A percentile compares a stretch with the other conserved stretches of the same genome.
These are phyloP conservation scores for Tetramorium alpestre DNA, from an alignment of 1,140 invertebrate species.

Conservation along the genomic window DNA sequence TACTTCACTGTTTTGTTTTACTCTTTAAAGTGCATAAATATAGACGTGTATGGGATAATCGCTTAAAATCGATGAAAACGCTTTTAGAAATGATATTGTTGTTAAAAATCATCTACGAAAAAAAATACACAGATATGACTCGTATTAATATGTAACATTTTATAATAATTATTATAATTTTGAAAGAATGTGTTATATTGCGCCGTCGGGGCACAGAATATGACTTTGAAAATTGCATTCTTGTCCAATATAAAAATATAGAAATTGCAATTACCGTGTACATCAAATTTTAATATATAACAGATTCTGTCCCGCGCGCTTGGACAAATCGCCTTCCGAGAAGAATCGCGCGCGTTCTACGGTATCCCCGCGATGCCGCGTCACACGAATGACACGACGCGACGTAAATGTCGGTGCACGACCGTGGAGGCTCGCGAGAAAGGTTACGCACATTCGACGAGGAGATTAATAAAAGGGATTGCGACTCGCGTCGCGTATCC, in stretches of 20 bases:
- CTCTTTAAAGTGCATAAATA: neutral
- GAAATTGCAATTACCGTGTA: no score
- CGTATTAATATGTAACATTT: no score
- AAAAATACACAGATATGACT: no score
- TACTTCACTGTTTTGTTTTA: neutral
- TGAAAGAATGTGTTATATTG: no score
- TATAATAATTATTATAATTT: no score
- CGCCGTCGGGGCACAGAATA: no score
- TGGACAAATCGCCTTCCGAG: conserved; percentile 36
- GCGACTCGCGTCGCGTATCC: neutral
- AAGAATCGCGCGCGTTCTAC: conserved; percentile 38
- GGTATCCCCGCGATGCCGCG: conserved; percentile 29
- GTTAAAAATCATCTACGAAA: no score
- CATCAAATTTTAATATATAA: no score
- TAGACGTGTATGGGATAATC: neutral
- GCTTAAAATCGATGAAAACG: neutral
- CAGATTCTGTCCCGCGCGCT: conserved; percentile 1
- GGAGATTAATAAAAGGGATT: conserved; percentile 67
- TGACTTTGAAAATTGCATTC: no score
- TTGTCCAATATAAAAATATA: no score
- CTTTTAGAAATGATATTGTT: neutral
- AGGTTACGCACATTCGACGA: conserved; percentile 62
- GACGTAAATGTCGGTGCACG: conserved; percentile 70
- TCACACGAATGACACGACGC: conserved; percentile 65
- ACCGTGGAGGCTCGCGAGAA: conserved; percentile 67